Evolutionary conservation across 2,888 invertebrate species (phyloP), one percentile per base, ranked within the genome.

Genomic region (Drosophila antonietae): DNA sequence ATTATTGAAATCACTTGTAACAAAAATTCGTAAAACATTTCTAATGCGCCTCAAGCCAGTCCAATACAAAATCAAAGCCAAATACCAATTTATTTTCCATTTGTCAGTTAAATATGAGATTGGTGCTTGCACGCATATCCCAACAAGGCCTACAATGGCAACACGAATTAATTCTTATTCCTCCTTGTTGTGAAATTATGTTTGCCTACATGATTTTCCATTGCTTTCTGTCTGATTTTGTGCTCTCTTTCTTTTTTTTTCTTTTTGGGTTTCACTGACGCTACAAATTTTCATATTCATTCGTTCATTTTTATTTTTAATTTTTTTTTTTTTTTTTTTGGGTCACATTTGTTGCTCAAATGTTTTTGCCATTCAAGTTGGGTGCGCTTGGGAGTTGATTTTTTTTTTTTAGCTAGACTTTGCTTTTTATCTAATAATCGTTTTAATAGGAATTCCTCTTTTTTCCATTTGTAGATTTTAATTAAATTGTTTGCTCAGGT

Each of bases 391-490:
- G 35, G 37, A 28, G 46, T 58, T 37, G 35, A 5, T 3, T 9
- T 56, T 67, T 66, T 67, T 23, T 23, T 23, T 23, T n/a, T n/a
- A n/a, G n/a, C n/a, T n/a, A n/a, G n/a, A n/a, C 49, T 49, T 47
- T 55, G 28, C 52, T 63, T 69, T 78, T 69, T 74, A 76, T 81
- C 80, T 73, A 67, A 72, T 79, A 76, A 81, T 65, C 64, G 78
- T 78, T 88, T 86, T 88, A 83, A 83, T 83, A 75, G 80, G 69
- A 69, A 73, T 53, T 56, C 51, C 66, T 39, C 58, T 66, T 63
- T 49, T 75, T 73, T 70, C 69, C 63, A 72, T 59, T 63, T 70
- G 64, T 63, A 66, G 31, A 23, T 79, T 84, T 84, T 84, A 81
- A 87, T 89, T 84, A 89, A 84, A 83, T 73, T 68, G 52, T 43